Conservation (phyloP, 2,797 vertebrate species). For the Hemibagrus guttatus region DNA sequence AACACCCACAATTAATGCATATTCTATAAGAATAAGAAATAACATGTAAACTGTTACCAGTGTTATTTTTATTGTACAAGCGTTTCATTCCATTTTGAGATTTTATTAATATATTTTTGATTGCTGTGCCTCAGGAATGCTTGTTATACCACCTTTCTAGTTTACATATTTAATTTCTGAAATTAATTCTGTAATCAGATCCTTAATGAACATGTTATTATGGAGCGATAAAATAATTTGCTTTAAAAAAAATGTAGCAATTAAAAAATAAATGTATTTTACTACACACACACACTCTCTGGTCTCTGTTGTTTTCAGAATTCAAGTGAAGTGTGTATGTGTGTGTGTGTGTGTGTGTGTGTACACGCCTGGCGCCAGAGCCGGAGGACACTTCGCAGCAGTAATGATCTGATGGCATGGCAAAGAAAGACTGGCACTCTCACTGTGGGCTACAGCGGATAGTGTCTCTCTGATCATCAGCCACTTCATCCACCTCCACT, state of each 20-base stretch:
- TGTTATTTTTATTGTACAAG: not conserved
- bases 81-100: not conserved
- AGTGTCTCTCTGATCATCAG: conserved; percentile 42
- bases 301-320: conserved; percentile 12
- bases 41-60: not conserved
- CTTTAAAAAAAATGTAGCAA: not conserved
- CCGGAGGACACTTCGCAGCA: conserved; percentile 21
- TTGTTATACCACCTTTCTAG: not conserved
- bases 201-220: not conserved
- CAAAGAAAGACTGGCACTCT: conserved; percentile 27
- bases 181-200: not conserved
- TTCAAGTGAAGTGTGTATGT: not conserved
- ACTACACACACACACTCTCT: not conserved
- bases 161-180: not conserved
- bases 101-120: not conserved
- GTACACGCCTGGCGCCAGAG: not conserved
- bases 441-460: not conserved
- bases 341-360: not conserved
- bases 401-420: conserved; percentile 47
- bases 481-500: conserved; percentile 5
- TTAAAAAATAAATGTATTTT: not conserved
- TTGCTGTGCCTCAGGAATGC: not conserved
- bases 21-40: not conserved
- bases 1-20: not conserved
- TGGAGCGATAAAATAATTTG: not conserved